Percentiles rank a stretch among this genome's conserved stretches.
These are phyloP conservation scores for Sisyra terminalis DNA, from an alignment of 2,888 invertebrate genomes.

Conservation along the genomic window DNA sequence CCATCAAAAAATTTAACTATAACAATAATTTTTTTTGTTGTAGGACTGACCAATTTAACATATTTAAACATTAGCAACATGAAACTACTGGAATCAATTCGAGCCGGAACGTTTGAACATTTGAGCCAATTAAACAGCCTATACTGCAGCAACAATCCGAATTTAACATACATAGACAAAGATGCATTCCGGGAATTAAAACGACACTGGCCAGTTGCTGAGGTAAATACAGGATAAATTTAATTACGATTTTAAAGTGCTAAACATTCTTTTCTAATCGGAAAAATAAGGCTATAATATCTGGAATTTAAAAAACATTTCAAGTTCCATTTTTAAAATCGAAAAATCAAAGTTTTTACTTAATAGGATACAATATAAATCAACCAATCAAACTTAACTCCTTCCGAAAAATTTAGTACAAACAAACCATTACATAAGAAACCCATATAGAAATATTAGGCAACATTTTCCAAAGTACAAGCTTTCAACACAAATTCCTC, in stretches of 20 bases:
- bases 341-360: too few species aligned
- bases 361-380: too few species aligned
- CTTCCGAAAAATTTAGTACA: too few species aligned
- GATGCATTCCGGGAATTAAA: constrained; percentile 36
- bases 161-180: constrained; percentile 37
- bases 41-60: constrained; percentile 35
- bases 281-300: background rate
- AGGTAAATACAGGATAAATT: constrained; percentile 25
- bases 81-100: constrained; percentile 34
- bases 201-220: constrained; percentile 33
- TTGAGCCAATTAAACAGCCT: constrained; percentile 29
- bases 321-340: too few species aligned
- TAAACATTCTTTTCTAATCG: constrained; percentile 5
- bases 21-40: too few species aligned
- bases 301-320: too few species aligned
- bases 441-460: too few species aligned
- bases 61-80: constrained; percentile 44
- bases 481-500: too few species aligned
- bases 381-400: too few species aligned
- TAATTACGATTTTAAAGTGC: background rate
- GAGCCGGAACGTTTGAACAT: constrained; percentile 34
- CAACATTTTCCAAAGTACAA: too few species aligned
- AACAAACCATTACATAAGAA: too few species aligned
- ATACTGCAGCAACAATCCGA: constrained; percentile 33
- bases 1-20: too few species aligned